phyloP scores from a whole-genome alignment of 2,797 vertebrate species.

The Myotis vivesi region DNA sequence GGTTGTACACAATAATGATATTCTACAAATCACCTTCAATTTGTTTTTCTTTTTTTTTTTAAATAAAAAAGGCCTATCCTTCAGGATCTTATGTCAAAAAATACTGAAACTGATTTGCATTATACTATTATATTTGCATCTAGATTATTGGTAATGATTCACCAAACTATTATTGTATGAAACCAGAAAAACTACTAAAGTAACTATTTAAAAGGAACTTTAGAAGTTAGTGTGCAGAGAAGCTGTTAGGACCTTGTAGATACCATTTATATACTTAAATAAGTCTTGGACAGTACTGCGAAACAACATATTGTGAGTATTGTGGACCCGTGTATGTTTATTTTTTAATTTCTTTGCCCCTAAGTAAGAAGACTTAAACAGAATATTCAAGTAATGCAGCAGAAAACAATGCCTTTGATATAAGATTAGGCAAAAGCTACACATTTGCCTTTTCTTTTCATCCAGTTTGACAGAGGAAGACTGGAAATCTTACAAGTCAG shows the following conservation, averaged over 20 bases:
- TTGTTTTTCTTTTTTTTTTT: neutral
- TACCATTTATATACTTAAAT: slow-evolving; percentile 47
- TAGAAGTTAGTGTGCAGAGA: slow-evolving; percentile 79
- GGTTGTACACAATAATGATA: slow-evolving; percentile 67
- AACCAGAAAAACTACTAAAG: slow-evolving; percentile 78
- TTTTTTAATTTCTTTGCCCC: slow-evolving; percentile 32
- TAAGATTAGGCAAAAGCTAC: slow-evolving; percentile 79
- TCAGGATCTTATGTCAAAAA: slow-evolving; percentile 69
- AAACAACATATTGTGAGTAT: slow-evolving; percentile 80
- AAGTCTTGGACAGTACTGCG: slow-evolving; percentile 72
- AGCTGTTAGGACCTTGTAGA: slow-evolving; percentile 71
- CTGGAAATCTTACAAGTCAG: slow-evolving; percentile 91
- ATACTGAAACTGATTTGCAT: slow-evolving; percentile 69
- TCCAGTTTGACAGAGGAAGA: slow-evolving; percentile 77
- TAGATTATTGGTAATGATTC: slow-evolving; percentile 77
- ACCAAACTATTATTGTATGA: slow-evolving; percentile 76
- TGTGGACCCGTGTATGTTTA: slow-evolving; percentile 76
- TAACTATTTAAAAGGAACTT: slow-evolving; percentile 80
- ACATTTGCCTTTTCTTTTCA: slow-evolving; percentile 76
- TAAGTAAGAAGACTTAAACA: slow-evolving; percentile 81
- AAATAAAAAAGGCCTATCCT: slow-evolving; percentile 35
- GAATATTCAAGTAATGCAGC: slow-evolving; percentile 87
- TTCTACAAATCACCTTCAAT: slow-evolving; percentile 41
- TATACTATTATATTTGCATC: slow-evolving; percentile 76
- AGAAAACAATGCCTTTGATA: slow-evolving; percentile 82